These are phyloP conservation scores for Neelides sp. DNA, from an alignment of 1,140 invertebrate genomes.

Conservation along the genomic window DNA sequence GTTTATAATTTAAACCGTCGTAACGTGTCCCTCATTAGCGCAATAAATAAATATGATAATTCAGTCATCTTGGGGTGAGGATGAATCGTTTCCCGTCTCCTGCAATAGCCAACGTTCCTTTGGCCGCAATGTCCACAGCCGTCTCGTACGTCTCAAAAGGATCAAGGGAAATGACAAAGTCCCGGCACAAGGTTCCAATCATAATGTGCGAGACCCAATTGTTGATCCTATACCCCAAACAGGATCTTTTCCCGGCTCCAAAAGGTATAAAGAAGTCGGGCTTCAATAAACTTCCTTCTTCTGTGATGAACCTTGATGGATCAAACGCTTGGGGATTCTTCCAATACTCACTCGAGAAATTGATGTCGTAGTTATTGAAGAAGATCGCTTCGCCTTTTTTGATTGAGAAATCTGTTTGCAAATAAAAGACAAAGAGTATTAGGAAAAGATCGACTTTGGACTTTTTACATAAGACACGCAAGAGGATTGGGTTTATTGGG, in stretches of 20 bases:
- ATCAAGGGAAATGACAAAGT: constrained; percentile 52
- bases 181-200: constrained; percentile 57
- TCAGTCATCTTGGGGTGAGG: too few species aligned
- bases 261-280: constrained; percentile 66
- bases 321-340: constrained; percentile 52
- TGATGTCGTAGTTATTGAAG: constrained; percentile 75
- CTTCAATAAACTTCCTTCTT: constrained; percentile 34
- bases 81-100: constrained; percentile 15
- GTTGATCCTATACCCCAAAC: constrained; percentile 74
- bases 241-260: constrained; percentile 68
- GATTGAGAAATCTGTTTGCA: constrained; percentile 48
- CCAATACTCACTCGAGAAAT: constrained; percentile 62
- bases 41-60: too few species aligned
- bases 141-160: constrained; percentile 35
- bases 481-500: too few species aligned
- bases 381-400: constrained; percentile 70
- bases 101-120: constrained; percentile 15
- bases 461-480: too few species aligned
- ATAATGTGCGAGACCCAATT: constrained; percentile 59
- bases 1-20: too few species aligned
- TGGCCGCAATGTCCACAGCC: background rate
- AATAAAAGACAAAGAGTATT: constrained; percentile 24
- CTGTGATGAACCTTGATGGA: constrained; percentile 53
- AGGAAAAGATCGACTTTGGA: too few species aligned
- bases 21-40: too few species aligned